These are phyloP conservation scores for Etheostoma perlongum DNA, from an alignment of 2,797 vertebrate genomes.

Conservation along the genomic window DNA sequence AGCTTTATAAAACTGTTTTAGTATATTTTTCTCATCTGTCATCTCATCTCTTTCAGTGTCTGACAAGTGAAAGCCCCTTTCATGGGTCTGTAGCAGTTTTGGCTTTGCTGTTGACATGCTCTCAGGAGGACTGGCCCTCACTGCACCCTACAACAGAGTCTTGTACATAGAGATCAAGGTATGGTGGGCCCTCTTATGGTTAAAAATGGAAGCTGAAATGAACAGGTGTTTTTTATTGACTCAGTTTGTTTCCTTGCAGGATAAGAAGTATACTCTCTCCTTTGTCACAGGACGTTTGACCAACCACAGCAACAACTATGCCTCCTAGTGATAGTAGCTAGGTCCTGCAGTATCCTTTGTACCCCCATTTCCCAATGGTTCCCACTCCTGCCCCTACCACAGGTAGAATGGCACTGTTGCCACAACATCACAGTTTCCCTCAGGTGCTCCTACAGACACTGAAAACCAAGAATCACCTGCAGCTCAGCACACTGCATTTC, in stretches of 20 bases:
- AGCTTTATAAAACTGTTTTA: not conserved
- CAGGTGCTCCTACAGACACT: not conserved
- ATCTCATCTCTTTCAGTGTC: constrained; percentile 38
- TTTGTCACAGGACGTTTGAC: constrained; percentile 5
- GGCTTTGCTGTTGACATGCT: constrained; percentile 27
- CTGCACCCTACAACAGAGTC: constrained; percentile 38
- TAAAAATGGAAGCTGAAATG: constrained; percentile 6
- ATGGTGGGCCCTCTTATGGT: constrained; percentile 45
- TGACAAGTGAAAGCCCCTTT: constrained; percentile 46
- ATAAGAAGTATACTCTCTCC: constrained; percentile 43
- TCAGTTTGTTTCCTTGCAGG: constrained; percentile 39
- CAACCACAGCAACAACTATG: not conserved
- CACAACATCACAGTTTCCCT: constrained; percentile 7
- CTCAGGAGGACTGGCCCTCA: constrained; percentile 41
- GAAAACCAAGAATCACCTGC: constrained; percentile 16
- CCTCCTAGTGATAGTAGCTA: constrained; percentile 15
- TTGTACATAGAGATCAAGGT: constrained; percentile 44
- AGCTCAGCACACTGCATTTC: constrained; percentile 16
- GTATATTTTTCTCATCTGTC: not conserved
- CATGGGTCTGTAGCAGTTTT: constrained; percentile 25
- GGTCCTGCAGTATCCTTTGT: constrained; percentile 15
- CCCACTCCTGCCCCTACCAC: not conserved
- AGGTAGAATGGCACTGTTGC: not conserved
- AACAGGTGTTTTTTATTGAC: constrained; percentile 2
- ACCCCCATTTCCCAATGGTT: constrained; percentile 31